Conservation (phyloP, 1,140 invertebrate genomes). For the Choristoneura fumiferana region DNA sequence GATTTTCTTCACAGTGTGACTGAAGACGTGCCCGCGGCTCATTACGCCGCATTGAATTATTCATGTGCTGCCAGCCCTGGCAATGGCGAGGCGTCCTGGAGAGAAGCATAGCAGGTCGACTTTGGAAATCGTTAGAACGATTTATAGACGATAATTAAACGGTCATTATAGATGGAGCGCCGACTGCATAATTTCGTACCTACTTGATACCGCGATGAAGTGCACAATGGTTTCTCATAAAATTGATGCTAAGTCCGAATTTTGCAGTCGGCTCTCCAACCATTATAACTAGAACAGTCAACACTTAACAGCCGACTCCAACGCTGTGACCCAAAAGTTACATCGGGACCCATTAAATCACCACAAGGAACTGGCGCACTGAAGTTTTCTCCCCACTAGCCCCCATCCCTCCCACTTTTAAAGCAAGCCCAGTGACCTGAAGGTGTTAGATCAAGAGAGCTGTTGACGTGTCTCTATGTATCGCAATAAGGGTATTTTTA, state of each 20-base stretch:
- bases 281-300: no score
- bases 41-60: constrained; percentile 52
- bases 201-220: no score
- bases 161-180: no score
- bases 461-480: constrained; percentile 19
- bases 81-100: constrained; percentile 6
- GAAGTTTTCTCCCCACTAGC: constrained; percentile 12
- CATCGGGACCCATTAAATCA: constrained; percentile 8
- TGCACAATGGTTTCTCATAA: no score
- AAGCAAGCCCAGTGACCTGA: constrained; percentile 30
- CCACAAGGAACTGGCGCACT: constrained; percentile 13
- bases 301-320: neutral
- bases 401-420: constrained; percentile 9
- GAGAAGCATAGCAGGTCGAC: constrained; percentile 10
- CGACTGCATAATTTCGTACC: no score
- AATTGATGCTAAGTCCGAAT: no score
- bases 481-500: neutral
- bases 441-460: constrained; percentile 26
- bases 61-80: constrained; percentile 32
- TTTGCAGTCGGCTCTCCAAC: no score
- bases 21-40: constrained; percentile 41
- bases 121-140: constrained; percentile 1
- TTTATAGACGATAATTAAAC: no score
- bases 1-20: constrained; percentile 27
- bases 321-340: neutral